Evolutionary conservation across 2,113 vertebrate species (phyloP).

Genomic region (Cynocephalus volans): DNA sequence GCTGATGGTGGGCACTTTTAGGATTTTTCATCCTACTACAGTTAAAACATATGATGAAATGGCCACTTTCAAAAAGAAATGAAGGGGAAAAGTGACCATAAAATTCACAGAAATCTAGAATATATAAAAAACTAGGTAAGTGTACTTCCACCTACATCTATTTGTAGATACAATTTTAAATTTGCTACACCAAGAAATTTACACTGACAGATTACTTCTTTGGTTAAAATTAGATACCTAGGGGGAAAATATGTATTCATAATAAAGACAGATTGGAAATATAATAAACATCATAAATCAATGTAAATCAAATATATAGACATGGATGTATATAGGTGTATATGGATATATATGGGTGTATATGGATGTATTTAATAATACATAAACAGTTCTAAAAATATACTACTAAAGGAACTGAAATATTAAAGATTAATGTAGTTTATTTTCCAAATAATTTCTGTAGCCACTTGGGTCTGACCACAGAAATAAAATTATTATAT

Average conservation of each 20-base stretch:
- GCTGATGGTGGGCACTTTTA: constrained; percentile 42
- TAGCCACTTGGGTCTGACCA: background rate
- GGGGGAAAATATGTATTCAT: background rate
- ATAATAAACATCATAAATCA: background rate
- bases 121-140: background rate
- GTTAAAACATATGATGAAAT: constrained; percentile 35
- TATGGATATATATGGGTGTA: too few relatives aligned
- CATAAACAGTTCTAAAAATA: constrained; percentile 22
- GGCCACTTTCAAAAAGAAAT: constrained; percentile 62
- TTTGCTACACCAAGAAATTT: constrained; percentile 10
- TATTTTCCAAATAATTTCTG: constrained; percentile 12
- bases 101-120: constrained; percentile 51
- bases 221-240: background rate
- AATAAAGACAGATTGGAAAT: background rate
- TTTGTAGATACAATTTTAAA: constrained; percentile 44
- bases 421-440: background rate
- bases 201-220: background rate
- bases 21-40: constrained; percentile 17
- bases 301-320: background rate
- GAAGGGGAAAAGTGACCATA: constrained; percentile 50
- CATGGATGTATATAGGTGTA: background rate
- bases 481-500: background rate
- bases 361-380: background rate
- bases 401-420: background rate
- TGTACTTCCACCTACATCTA: background rate